Conservation (phyloP, 2,888 invertebrate genomes). For the Drosophila koepferae region DNA sequence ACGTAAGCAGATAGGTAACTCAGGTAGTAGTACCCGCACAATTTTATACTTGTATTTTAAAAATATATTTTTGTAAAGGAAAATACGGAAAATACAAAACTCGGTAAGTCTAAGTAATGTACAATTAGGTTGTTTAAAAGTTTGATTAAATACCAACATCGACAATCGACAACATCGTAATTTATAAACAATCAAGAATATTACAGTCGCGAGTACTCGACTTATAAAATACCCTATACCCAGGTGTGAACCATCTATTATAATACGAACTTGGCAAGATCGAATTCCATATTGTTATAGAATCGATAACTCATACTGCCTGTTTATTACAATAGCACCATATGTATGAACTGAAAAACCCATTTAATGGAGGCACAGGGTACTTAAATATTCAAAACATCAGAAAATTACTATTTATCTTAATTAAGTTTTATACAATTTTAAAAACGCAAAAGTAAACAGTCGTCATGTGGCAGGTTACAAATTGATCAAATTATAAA, state of each 20-base stretch:
- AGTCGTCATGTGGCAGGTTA: slow-evolving; percentile 25
- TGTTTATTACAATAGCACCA: slow-evolving; percentile 13
- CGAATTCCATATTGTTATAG: slow-evolving; percentile 2
- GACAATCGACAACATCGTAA: slow-evolving; percentile 52
- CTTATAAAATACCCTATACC: slow-evolving; percentile 7
- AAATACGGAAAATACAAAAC: slow-evolving; percentile 74
- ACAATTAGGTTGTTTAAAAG: slow-evolving; percentile 58
- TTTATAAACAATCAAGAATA: slow-evolving; percentile 32
- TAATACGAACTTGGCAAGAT: slow-evolving; percentile 18
- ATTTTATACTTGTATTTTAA: slow-evolving; percentile 54
- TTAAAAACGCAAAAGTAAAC: slow-evolving; percentile 23
- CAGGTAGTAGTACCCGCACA: not conserved
- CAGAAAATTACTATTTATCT: slow-evolving; percentile 31
- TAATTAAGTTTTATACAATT: slow-evolving; percentile 49
- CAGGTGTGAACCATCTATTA: slow-evolving; percentile 21
- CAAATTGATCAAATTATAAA: slow-evolving; percentile 23
- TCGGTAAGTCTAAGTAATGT: slow-evolving; percentile 56
- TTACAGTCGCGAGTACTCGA: not conserved
- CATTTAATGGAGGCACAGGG: slow-evolving; percentile 10
- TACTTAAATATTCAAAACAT: slow-evolving; percentile 28
- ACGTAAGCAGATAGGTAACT: not conserved
- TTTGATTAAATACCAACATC: slow-evolving; percentile 52
- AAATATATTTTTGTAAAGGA: slow-evolving; percentile 77
- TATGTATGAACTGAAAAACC: not conserved
- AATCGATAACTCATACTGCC: not conserved